Conservation (phyloP, 2,797 vertebrate genomes). For the Syncerus caffer region DNA sequence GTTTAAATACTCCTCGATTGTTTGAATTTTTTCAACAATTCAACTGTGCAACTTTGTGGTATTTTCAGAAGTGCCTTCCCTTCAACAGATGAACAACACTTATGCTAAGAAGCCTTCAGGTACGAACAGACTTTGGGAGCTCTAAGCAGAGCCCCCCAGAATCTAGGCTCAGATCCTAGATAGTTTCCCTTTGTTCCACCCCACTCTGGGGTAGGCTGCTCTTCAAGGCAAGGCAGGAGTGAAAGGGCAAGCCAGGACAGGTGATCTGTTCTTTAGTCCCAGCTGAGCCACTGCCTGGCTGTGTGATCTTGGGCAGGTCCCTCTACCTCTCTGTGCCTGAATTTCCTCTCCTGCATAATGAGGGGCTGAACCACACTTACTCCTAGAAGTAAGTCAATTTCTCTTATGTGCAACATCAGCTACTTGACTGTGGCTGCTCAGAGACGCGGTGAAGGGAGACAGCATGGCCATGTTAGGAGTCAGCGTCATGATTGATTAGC, state of each 20-base stretch:
- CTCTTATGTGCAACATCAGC: neutral
- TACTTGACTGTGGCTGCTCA: neutral
- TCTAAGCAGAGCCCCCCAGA: neutral
- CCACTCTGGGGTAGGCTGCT: neutral
- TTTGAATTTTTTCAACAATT: too few relatives aligned
- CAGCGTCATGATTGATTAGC: neutral
- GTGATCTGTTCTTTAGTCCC: neutral
- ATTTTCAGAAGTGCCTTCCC: neutral
- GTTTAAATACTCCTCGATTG: neutral
- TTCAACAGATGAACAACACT: neutral
- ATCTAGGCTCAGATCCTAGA: neutral
- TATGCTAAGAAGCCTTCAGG: neutral
- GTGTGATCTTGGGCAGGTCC: neutral
- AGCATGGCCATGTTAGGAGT: neutral
- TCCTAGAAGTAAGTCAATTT: neutral
- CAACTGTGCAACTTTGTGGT: neutral
- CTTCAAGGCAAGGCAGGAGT: neutral
- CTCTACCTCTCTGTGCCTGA: neutral
- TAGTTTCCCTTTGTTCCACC: neutral
- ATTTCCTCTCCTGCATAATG: neutral
- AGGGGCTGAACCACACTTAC: neutral
- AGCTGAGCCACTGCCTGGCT: neutral
- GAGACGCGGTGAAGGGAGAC: neutral
- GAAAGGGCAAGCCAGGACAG: neutral
- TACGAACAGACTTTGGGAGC: neutral